Percentiles rank a stretch among this genome's conserved stretches.
phyloP scores from a whole-genome alignment of 2,888 invertebrate species.

The Troides helena region DNA sequence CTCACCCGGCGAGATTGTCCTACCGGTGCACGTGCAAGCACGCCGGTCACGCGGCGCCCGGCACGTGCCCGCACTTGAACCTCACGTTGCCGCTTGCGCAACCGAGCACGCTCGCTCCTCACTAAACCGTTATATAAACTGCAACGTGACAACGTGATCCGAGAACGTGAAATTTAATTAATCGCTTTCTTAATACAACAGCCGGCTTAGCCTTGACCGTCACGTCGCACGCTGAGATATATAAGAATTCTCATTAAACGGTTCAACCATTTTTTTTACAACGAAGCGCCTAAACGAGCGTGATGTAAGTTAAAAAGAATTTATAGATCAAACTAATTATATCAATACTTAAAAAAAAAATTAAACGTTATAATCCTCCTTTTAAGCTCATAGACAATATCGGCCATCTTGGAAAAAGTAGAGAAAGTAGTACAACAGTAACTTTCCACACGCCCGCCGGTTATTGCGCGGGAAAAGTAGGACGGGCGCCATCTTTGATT shows the following conservation, averaged over 20 bases:
- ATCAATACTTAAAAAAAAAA: background rate
- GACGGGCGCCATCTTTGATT: conserved; percentile 72
- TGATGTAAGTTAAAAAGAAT: no score
- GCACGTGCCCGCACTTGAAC: conserved; percentile 72
- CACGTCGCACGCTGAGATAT: conserved; percentile 7
- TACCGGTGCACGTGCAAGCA: conserved; percentile 53
- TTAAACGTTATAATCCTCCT: conserved; percentile 61
- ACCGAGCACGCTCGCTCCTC: conserved; percentile 65
- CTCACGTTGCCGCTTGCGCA: conserved; percentile 74
- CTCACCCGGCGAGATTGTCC: conserved; percentile 50
- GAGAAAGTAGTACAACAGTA: conserved; percentile 79
- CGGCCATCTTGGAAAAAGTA: conserved; percentile 78
- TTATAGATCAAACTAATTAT: background rate
- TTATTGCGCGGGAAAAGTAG: conserved; percentile 76
- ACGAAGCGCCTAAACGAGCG: background rate
- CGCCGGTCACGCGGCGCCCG: conserved; percentile 62
- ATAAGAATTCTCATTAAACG: background rate
- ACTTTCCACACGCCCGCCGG: conserved; percentile 75
- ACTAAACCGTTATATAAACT: conserved; percentile 70
- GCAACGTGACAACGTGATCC: conserved; percentile 77
- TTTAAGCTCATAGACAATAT: conserved; percentile 57
- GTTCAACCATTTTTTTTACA: background rate
- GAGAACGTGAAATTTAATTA: conserved; percentile 64
- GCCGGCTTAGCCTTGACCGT: conserved; percentile 36
- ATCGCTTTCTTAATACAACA: conserved; percentile 45